Conservation (phyloP, 2,888 invertebrate genomes). For the Pantelozetes paolii region DNA sequence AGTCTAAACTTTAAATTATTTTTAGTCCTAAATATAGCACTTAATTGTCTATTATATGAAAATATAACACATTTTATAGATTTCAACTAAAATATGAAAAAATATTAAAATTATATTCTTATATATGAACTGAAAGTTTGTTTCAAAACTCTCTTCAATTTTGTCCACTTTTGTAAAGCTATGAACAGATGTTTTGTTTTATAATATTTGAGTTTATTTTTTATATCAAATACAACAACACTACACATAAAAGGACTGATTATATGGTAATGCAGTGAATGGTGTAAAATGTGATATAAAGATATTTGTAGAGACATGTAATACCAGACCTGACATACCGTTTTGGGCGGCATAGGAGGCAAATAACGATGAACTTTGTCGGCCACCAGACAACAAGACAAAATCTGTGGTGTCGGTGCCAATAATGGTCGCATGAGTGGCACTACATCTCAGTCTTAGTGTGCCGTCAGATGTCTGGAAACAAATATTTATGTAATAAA, state of each 20-base stretch:
- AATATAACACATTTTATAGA: no score
- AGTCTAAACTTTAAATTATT: neutral
- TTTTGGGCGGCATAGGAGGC: neutral
- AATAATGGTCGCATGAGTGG: slow-evolving; percentile 35
- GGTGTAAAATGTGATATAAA: neutral
- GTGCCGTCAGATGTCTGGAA: slow-evolving; percentile 34
- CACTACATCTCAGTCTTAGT: slow-evolving; percentile 33
- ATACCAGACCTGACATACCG: neutral
- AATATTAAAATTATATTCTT: no score
- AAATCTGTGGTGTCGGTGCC: slow-evolving; percentile 6
- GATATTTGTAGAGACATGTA: neutral
- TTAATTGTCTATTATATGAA: neutral
- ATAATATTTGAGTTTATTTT: no score
- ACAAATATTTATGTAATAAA: neutral
- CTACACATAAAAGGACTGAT: no score
- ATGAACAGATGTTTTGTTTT: no score
- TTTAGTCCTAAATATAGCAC: neutral
- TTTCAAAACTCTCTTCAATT: no score
- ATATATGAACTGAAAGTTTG: no score
- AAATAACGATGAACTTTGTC: slow-evolving; percentile 29
- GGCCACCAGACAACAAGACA: slow-evolving; percentile 10
- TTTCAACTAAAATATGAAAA: no score
- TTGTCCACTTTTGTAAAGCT: no score
- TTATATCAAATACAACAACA: no score
- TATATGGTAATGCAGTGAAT: neutral